A percentile compares a stretch with the other conserved stretches of the same genome.
Conservation (phyloP, 2,888 invertebrate species). For the Oxystoma pomonae region DNA sequence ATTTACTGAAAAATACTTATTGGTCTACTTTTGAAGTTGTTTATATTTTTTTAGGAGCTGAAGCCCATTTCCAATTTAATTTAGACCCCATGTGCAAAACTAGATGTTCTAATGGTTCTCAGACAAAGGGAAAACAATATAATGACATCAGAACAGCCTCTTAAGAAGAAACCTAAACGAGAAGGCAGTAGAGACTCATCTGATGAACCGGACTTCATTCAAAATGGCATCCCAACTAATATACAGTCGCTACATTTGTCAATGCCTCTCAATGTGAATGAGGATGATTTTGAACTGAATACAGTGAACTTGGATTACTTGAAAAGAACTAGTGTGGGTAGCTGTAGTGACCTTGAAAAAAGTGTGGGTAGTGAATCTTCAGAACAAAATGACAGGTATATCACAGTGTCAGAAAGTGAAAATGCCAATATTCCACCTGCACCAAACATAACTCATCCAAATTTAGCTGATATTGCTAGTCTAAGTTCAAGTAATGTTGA, state of each 20-base stretch:
- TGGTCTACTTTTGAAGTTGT: too few relatives aligned
- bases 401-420: slow-evolving; percentile 24
- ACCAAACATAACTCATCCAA: slow-evolving; percentile 31
- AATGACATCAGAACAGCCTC: slow-evolving; percentile 80
- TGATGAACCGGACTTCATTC: slow-evolving; percentile 56
- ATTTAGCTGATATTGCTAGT: slow-evolving; percentile 13
- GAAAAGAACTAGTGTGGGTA: slow-evolving; percentile 28
- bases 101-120: slow-evolving; percentile 58
- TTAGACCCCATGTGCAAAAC: too few relatives aligned
- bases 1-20: too few relatives aligned
- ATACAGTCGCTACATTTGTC: slow-evolving; percentile 42
- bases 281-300: slow-evolving; percentile 40
- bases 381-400: slow-evolving; percentile 20
- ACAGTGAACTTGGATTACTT: slow-evolving; percentile 35
- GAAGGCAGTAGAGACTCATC: slow-evolving; percentile 53
- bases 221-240: slow-evolving; percentile 41
- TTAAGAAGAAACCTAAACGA: slow-evolving; percentile 77
- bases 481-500: slow-evolving; percentile 9
- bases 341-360: slow-evolving; percentile 26
- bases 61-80: too few relatives aligned
- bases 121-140: slow-evolving; percentile 57
- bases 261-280: slow-evolving; percentile 39
- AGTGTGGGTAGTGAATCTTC: slow-evolving; percentile 27
- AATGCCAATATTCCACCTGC: slow-evolving; percentile 28
- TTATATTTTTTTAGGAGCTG: too few relatives aligned